Evolutionary conservation across 2,888 invertebrate species (phyloP), one percentile per base, ranked within the genome.

Genomic region (Melanchra persicariae): DNA sequence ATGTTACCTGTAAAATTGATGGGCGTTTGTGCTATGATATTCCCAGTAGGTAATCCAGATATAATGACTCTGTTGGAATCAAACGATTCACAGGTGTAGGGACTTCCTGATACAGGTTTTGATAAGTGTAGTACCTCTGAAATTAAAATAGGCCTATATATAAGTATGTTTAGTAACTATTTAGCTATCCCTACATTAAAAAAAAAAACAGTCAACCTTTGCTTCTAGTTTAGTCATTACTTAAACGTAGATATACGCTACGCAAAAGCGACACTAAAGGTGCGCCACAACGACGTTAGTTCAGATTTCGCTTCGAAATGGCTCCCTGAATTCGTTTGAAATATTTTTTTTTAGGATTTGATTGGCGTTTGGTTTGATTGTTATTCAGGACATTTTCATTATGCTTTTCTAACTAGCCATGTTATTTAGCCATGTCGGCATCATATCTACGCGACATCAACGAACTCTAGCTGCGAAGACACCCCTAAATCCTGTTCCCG

Each of bases 31-130:
- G 98, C 97, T 43, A 98, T 97, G 74, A 98, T 97, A 75, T 97
- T 97, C 62, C 97, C 97, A 83, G 97, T 97, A 57, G 97, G 98
- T 69, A 98, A 95, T 75, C 98, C 98, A 66, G 98, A 97, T 54
- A 99, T 95, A 73, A 97, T 97, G 0, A 99, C 98, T 93, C 97
- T 97, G 87, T 97, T 97, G 0, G 98, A 97, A 92, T 99, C 99
- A 90, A 98, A 99, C 0, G 99, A 98, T 90, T 99, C 98, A 89
- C 99, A 99, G 68, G 97, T 98, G 93, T 98, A 99, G 0, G 99
- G 99, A 86, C 99, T 99, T 63, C 99, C 99, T 15, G 97, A 97
- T 49, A 99, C 97, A 15, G 98, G 98, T 87, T 99, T 98, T 0
- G 98, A 98, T 80, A 98, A 97, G 91, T 98, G 98, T 47, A 98